These are phyloP conservation scores for Cassiopea xamachana DNA, from an alignment of 30 jellyfish, hydroid and myxozoan species.

Conservation along the genomic window DNA sequence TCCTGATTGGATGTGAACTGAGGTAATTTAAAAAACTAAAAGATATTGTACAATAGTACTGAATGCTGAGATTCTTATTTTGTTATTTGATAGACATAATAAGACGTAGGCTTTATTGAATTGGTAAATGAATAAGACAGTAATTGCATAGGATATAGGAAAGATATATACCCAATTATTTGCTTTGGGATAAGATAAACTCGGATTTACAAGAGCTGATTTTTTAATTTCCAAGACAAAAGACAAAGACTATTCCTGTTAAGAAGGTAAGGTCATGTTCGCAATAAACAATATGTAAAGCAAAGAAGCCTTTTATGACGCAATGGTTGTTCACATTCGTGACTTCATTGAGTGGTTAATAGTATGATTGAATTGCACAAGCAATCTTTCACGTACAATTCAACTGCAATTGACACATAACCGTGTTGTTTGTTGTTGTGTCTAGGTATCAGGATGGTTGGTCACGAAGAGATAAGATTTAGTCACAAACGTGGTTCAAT, in stretches of 20 bases:
- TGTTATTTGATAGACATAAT: not conserved
- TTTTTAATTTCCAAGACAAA: constrained; percentile 30
- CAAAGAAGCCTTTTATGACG: not conserved
- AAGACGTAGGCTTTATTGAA: not conserved
- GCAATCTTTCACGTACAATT: too few relatives aligned
- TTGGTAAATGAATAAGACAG: not conserved
- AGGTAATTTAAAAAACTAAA: not conserved
- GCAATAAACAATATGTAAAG: not conserved
- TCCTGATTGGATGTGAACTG: not conserved
- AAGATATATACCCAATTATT: constrained; percentile 12
- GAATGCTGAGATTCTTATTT: not conserved
- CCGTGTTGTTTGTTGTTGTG: too few relatives aligned
- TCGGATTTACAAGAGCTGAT: constrained; percentile 12
- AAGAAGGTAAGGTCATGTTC: not conserved
- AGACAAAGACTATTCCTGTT: constrained; percentile 50
- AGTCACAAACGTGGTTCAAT: too few relatives aligned
- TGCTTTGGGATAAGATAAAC: constrained; percentile 17
- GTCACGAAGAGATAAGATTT: too few relatives aligned
- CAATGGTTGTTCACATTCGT: not conserved
- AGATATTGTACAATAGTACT: not conserved
- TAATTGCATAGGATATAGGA: not conserved
- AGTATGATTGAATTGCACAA: too few relatives aligned
- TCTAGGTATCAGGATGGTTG: too few relatives aligned
- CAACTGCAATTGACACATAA: too few relatives aligned
- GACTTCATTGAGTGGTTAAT: too few relatives aligned